Evolutionary conservation across 2,888 invertebrate species (phyloP), one percentile per base, ranked within the genome.

Genomic region (Cantharis rustica): DNA sequence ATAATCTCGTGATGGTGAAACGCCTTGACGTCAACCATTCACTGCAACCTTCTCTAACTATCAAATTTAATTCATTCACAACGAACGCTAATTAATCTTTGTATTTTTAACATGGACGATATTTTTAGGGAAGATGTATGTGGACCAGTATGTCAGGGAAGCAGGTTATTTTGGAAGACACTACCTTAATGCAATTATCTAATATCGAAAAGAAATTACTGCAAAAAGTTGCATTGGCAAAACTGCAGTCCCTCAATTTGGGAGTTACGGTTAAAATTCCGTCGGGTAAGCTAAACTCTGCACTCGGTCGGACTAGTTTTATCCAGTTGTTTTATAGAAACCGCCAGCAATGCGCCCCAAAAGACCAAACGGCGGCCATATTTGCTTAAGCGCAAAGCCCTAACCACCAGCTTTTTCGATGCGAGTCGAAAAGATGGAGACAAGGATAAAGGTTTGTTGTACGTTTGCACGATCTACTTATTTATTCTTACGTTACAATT

Each of bases 361-460:
- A 95, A 94, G 84, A 93, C 94, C 1, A 96, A 96, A 88, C 90
- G 95, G 80, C 91, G 95, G 79, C 93, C 95, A 0, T 92, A 96
- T 86, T 90, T 96, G 79, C 90, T 97, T 80, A 97, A 96, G 88
- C 91, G 95, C 86, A 96, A 96, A 86, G 96, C 97, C 0, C 91
- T 96, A 75, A 97, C 97, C 62, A 96, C 96, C 0, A 93, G 95
- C 75, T 94, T 96, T 89, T 95, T 96, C 86, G 96, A 96, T 87
- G 90, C 93, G 79, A 93, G 93, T 82, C 91, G 93, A 81, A 92
- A 91, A 82, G 94, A 94, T 77, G 80, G 82, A 20, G 95, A 94
- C 83, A 90, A 90, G 82, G 94, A 93, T 81, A 93, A 93, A 89
- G 92, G 93, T 92, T 80, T 87, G 89, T 75, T 78, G 78, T 78